Conservation (phyloP, 2,797 vertebrate genomes). For the Emydoidea blandingii region DNA sequence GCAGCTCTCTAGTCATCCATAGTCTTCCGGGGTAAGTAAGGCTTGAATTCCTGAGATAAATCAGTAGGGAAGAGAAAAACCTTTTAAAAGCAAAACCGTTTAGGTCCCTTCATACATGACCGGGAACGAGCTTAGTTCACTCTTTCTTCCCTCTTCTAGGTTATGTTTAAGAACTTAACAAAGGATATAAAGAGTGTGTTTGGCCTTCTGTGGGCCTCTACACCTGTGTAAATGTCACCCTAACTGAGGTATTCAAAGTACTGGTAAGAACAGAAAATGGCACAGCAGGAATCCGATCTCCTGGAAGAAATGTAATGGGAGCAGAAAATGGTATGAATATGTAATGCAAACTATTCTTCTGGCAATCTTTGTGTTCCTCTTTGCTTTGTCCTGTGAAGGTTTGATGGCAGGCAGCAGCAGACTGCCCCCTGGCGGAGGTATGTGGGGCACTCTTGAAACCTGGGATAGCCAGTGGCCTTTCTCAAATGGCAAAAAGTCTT, state of each 20-base stretch:
- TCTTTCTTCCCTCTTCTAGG: neutral
- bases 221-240: neutral
- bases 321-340: neutral
- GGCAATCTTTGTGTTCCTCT: neutral
- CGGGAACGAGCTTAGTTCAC: neutral
- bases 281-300: neutral
- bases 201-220: neutral
- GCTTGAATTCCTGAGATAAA: neutral
- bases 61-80: neutral
- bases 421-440: neutral
- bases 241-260: neutral
- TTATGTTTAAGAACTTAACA: neutral
- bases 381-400: accelerated
- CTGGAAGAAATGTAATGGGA: neutral
- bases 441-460: neutral
- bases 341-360: neutral
- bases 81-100: neutral
- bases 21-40: neutral
- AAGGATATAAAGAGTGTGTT: neutral
- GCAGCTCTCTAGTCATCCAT: neutral
- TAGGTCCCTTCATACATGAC: neutral
- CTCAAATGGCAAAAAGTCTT: conserved; percentile 37
- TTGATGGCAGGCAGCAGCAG: neutral
- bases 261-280: neutral
- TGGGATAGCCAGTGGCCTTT: neutral